Conservation (phyloP, 2,113 vertebrate species). For the Pandion haliaetus region DNA sequence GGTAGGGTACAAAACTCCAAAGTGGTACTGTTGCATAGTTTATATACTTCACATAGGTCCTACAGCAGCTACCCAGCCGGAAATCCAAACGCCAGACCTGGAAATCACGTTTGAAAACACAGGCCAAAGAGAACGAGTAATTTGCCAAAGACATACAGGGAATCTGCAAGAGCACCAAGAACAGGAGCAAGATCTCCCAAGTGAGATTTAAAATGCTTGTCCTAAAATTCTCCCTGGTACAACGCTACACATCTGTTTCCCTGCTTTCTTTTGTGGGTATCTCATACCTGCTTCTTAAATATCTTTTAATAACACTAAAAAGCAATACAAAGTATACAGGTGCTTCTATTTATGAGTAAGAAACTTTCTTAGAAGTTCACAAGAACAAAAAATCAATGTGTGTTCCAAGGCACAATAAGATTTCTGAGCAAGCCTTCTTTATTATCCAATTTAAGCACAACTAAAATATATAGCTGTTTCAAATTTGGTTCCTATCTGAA, state of each 20-base stretch:
- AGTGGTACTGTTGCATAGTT: not conserved
- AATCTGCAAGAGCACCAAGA: not conserved
- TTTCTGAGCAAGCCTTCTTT: conserved; percentile 36
- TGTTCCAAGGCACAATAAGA: not conserved
- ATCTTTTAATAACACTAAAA: not conserved
- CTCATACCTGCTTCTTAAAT: not conserved
- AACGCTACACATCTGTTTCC: not conserved
- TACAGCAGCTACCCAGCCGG: not conserved
- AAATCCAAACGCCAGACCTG: not conserved
- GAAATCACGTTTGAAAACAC: not conserved
- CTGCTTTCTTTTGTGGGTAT: not conserved
- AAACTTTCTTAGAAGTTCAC: conserved; percentile 15
- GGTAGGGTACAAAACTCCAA: not conserved
- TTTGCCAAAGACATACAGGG: not conserved
- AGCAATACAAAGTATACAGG: not conserved
- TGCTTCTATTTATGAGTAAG: not conserved
- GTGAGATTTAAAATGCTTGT: not conserved
- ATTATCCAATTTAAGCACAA: conserved; percentile 51
- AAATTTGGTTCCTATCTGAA: conserved; percentile 37
- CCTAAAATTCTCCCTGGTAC: not conserved
- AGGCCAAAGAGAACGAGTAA: not conserved
- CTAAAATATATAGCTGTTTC: conserved; percentile 45
- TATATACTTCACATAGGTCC: not conserved
- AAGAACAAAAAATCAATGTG: not conserved
- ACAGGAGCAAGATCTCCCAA: not conserved